Percentiles rank a stretch among this genome's conserved stretches.
Conservation (phyloP, 2,888 invertebrate species). For the Dolomedes plantarius region DNA sequence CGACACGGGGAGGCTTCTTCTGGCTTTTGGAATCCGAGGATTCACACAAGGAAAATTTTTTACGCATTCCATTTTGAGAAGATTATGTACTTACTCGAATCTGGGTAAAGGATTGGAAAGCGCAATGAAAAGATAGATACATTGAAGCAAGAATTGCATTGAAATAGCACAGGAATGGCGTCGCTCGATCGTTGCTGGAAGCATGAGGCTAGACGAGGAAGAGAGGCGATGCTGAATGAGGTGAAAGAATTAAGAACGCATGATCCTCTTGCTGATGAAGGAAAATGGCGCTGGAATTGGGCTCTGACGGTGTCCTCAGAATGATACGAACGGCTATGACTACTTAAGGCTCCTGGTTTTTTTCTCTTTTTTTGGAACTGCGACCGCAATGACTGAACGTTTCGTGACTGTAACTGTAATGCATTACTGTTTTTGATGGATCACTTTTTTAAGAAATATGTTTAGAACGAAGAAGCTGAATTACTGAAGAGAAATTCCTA, state of each 20-base stretch:
- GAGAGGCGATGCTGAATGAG: not conserved
- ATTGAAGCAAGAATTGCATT: not conserved
- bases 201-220: not conserved
- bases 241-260: not conserved
- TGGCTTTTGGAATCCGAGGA: constrained; percentile 35
- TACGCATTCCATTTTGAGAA: constrained; percentile 30
- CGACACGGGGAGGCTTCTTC: constrained; percentile 7
- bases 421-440: too few relatives aligned
- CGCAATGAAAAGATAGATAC: not conserved
- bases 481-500: too few relatives aligned
- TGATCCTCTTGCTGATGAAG: not conserved
- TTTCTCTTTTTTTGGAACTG: not conserved
- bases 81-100: constrained; percentile 66
- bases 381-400: not conserved
- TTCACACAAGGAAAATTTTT: not conserved
- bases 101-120: not conserved
- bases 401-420: too few relatives aligned
- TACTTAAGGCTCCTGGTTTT: too few relatives aligned
- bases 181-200: not conserved
- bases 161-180: not conserved
- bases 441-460: too few relatives aligned
- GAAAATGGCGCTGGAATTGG: not conserved
- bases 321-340: too few relatives aligned
- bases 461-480: too few relatives aligned
- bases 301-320: not conserved